Evolutionary conservation across 1,140 invertebrate genomes (phyloP).

Genomic region (Parapsyche elsis): DNA sequence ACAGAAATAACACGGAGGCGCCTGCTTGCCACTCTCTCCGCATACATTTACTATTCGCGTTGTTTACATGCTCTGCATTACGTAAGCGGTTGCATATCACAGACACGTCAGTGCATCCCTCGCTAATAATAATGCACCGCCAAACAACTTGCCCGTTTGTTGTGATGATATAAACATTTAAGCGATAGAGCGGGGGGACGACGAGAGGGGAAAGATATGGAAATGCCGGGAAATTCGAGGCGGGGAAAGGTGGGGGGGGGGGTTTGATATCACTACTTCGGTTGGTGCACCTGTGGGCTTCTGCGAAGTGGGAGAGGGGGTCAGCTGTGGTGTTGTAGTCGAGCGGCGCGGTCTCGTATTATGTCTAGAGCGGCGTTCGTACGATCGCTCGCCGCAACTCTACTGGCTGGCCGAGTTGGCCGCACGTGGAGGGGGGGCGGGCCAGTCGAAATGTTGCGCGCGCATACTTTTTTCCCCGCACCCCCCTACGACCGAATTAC

Average conservation of each 20-base stretch:
- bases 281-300: background rate
- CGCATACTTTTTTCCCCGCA: background rate
- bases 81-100: too few relatives aligned
- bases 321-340: background rate
- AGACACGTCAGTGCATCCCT: background rate
- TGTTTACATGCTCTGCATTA: too few relatives aligned
- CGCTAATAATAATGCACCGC: too few relatives aligned
- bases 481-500: background rate
- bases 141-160: too few relatives aligned
- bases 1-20: too few relatives aligned
- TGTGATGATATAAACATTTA: too few relatives aligned
- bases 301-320: background rate
- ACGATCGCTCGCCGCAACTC: background rate
- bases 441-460: background rate
- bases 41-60: too few relatives aligned
- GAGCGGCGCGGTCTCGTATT: background rate
- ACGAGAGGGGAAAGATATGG: background rate
- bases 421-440: background rate
- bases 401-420: background rate
- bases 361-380: background rate
- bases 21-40: too few relatives aligned
- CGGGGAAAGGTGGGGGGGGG: background rate
- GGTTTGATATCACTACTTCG: background rate
- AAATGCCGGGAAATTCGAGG: too few relatives aligned
- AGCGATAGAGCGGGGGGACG: background rate